Base-by-base conservation (phyloP, 1,140 invertebrate genomes). In the Holotrichia oblita region DNA sequence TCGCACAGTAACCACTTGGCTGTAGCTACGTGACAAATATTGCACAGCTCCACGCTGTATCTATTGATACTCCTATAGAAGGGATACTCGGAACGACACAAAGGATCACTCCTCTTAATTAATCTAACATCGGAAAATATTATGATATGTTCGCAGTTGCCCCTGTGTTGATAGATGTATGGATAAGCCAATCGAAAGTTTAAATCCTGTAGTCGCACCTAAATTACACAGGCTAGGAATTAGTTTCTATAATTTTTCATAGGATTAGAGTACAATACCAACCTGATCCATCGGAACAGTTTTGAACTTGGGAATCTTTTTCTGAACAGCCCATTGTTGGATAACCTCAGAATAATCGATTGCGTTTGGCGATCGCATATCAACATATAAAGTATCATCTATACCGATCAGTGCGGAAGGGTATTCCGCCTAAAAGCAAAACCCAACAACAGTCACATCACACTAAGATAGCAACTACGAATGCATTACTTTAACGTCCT, bases 91-190 rank as follows among this genome's bases (percentile, higher is more conserved):
- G 83, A 73, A 9, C 84, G 69, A 12, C 83, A 78, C 22, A 90
- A 83, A 69, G 88, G 86, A 83, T 93, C 91, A 24, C 81, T 80
- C 0, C 84, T 75, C 75, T 87, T 84, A 24, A 93, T 69, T 0
- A 93, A 85, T 75, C 92, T 91, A 9, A 89, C 88, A 86, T 96
- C 93, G 9, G 91, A 92, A 81, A 97, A 93, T 0, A 93, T 88
- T 82, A 97, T 90, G 0, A 97, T 83, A 87, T 98, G 96, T 86
- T 97, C 95, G 87, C 96, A 97, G 82, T 92, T 91, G n/a, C 95
- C 96, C 86, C 96, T 94, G 87, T 97, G 95, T 40, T 93, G 88
- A 87, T 96, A 97, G 4, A 96, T 89, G 90, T 94, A 94, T 3
- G 82, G 82, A 82, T 85, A 85, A 9, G 83, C 84, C 12, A 94